Base-by-base conservation (phyloP, 2,797 vertebrate genomes). In the Pygocentrus nattereri region DNA sequence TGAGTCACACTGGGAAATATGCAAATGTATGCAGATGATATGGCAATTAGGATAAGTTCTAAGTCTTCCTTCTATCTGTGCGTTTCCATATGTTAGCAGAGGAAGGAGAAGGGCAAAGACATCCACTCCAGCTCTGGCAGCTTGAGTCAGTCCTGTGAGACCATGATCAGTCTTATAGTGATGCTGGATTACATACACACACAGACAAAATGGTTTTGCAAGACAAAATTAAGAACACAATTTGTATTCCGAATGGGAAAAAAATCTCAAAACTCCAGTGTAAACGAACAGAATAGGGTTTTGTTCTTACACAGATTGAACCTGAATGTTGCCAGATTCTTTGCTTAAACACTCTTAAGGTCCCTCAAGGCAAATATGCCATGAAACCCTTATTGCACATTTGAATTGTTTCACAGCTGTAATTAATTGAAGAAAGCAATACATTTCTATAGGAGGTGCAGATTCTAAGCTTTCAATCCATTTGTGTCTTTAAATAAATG, bases 1-100 rank as follows among this genome's bases (percentile, higher is more conserved):
- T 72, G 80, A 54, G 58, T 71, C 69, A 52, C 18, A 21, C 34
- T 54, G 76, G 50, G 13, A 15, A 21, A 47, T 52, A 73, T 79
- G 77, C 44, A 61, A 72, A 79, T 72, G 16, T 13, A 38, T 62
- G 54, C 78, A 54, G 59, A 80, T 67, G 23, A 52, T 23, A 73
- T 54, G n/a, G 58, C 23, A 65, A 74, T 65, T 15, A 52, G 58
- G 69, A 73, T 23, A 52, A 11, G 58, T 62, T 49, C 30, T 65
- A 16, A 34, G 30, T 6, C 18, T 3, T 65, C 7, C 5, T 19
- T 31, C 38, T 34, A 65, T 21, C 34, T 27, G 1, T 41, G 58
- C n/a, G n/a, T n/a, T 5, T 62, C 58, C 58, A 62, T 62, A 21
- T 49, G 74, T 16, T 38, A 19, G 2, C 11, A 13, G 2, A 38